A percentile compares a stretch with the other conserved stretches of the same genome.
phyloP scores from a whole-genome alignment of 2,113 vertebrate species.

The Sinocyclocheilus anshuiensis region DNA sequence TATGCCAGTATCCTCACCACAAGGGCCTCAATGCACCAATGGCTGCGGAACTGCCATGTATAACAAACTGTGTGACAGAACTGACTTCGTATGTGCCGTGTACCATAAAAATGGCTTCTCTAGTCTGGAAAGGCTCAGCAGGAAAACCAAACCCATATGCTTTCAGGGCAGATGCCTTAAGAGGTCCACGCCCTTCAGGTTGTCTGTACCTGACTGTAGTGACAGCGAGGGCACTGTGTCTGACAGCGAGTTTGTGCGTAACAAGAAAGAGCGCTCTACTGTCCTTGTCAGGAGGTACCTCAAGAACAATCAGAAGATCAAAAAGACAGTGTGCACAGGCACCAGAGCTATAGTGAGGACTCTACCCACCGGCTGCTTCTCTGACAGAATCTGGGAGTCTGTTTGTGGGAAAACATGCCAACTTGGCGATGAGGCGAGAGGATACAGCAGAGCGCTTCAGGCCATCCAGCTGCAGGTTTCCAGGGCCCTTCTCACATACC shows the following conservation, averaged over 20 bases:
- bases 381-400: conserved; percentile 76
- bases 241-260: conserved; percentile 80
- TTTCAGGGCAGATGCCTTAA: conserved; percentile 57
- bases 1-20: conserved; percentile 63
- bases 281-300: conserved; percentile 89
- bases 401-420: conserved; percentile 65
- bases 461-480: conserved; percentile 57
- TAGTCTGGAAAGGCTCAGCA: conserved; percentile 76
- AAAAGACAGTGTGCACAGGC: conserved; percentile 92
- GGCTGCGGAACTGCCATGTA: conserved; percentile 59
- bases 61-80: conserved; percentile 64
- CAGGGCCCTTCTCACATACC: conserved; percentile 61
- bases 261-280: conserved; percentile 90
- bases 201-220: conserved; percentile 13
- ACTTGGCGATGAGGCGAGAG: conserved; percentile 45
- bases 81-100: conserved; percentile 52
- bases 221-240: conserved; percentile 64
- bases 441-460: conserved; percentile 6
- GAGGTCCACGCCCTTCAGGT: conserved; percentile 10
- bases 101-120: conserved; percentile 73
- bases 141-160: conserved; percentile 61
- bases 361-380: conserved; percentile 86
- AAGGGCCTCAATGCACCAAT: conserved; percentile 47
- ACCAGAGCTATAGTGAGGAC: conserved; percentile 87
- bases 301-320: conserved; percentile 92